Percentiles rank a stretch among this genome's conserved stretches.
Evolutionary conservation across 2,797 vertebrate species (phyloP).

Genomic region (Catamblyrhynchus diadema): DNA sequence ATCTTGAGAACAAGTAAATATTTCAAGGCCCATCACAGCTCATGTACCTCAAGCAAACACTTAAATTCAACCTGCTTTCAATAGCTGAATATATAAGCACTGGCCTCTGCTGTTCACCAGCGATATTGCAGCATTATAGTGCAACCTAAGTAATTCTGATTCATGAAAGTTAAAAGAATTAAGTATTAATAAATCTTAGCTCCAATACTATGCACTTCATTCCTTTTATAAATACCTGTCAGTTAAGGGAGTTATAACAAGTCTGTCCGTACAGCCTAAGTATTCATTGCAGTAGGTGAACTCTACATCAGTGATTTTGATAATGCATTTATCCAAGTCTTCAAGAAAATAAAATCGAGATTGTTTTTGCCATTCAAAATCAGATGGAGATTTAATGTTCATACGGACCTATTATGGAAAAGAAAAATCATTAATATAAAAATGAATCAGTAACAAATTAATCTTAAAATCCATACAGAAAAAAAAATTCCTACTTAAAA

Average conservation of each 20-base stretch:
- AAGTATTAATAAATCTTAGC: neutral
- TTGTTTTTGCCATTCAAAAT: conserved; percentile 89
- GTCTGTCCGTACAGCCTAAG: conserved; percentile 85
- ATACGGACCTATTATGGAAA: conserved; percentile 74
- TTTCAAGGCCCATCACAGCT: neutral
- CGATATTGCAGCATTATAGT: neutral
- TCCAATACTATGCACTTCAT: neutral
- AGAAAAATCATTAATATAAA: neutral
- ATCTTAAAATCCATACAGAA: neutral
- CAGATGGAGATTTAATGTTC: conserved; percentile 77
- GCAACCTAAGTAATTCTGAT: neutral
- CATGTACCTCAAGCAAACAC: neutral
- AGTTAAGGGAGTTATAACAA: conserved; percentile 87
- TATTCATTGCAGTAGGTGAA: conserved; percentile 88
- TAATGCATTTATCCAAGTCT: conserved; percentile 80
- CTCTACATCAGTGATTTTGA: conserved; percentile 86
- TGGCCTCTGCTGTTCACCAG: conserved; percentile 44
- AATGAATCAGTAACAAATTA: neutral
- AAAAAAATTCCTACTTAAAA: neutral
- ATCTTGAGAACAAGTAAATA: neutral
- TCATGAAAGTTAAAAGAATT: neutral
- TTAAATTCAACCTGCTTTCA: neutral
- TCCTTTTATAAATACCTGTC: conserved; percentile 75
- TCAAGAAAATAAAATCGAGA: conserved; percentile 85
- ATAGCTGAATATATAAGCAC: neutral